Conservation (phyloP, 2,888 invertebrate species). For the Lasioglossum lativentre region DNA sequence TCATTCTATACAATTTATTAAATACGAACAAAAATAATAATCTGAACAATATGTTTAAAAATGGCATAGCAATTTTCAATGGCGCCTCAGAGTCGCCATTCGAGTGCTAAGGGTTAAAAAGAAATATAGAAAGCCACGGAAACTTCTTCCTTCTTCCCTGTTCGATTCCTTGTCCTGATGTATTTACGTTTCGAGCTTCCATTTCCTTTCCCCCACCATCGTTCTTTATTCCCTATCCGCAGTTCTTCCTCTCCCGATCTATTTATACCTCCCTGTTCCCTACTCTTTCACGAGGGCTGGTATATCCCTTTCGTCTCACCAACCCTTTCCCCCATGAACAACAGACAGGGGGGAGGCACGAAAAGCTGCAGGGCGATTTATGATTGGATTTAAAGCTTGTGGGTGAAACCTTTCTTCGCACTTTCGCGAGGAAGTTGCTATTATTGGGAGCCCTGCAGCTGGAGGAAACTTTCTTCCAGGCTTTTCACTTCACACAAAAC, state of each 20-base stretch:
- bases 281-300: not conserved
- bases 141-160: not conserved
- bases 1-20: no score
- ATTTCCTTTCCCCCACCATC: not conserved
- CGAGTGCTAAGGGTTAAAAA: no score
- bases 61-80: no score
- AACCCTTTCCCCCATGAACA: constrained; percentile 17
- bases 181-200: not conserved
- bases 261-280: constrained; percentile 24
- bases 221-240: not conserved
- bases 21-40: no score
- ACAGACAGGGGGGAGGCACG: not conserved
- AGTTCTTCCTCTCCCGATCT: not conserved
- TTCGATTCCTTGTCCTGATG: not conserved
- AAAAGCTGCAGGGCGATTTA: constrained; percentile 34
- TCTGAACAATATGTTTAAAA: no score
- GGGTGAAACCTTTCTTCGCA: constrained; percentile 8
- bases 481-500: not conserved
- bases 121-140: not conserved
- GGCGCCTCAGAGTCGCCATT: no score
- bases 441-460: not conserved
- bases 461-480: not conserved
- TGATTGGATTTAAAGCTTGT: constrained; percentile 29
- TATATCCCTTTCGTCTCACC: not conserved
- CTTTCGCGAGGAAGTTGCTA: not conserved